Percentiles rank a stretch among this genome's conserved stretches.
phyloP scores from a whole-genome alignment of 2,888 invertebrate genomes.

The Calliopum simillimum region DNA sequence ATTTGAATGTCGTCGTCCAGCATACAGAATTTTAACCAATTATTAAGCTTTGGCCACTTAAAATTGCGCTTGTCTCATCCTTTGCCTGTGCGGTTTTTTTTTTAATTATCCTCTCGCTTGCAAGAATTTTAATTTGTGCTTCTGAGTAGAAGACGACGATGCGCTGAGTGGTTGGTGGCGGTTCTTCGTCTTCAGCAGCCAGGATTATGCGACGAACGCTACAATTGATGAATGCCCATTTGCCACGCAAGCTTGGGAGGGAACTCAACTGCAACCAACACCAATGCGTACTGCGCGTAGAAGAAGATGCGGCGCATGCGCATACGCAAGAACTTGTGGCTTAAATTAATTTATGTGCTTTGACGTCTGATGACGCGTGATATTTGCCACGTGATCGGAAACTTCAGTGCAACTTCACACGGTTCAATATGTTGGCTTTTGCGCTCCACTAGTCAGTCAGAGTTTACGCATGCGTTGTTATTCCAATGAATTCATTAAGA shows the following conservation, averaged over 20 bases:
- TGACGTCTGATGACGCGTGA: conserved; percentile 45
- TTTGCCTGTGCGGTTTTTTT: conserved; percentile 31
- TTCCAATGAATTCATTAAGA: too few species aligned
- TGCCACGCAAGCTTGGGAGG: conserved; percentile 57
- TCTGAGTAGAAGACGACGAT: background rate
- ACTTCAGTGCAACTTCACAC: conserved; percentile 13
- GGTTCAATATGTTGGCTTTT: background rate
- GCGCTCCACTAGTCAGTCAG: too few species aligned
- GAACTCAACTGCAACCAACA: background rate
- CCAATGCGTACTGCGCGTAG: too few species aligned
- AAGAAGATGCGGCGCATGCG: background rate
- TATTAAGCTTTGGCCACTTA: conserved; percentile 14
- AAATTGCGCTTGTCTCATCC: conserved; percentile 6
- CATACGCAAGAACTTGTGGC: background rate
- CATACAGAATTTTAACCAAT: conserved; percentile 4
- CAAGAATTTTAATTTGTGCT: conserved; percentile 58
- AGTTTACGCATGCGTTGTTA: too few species aligned
- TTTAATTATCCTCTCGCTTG: conserved; percentile 54
- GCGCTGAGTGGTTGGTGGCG: too few species aligned
- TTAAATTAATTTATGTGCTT: conserved; percentile 35
- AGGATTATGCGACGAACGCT: conserved; percentile 49
- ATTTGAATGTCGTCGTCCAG: background rate
- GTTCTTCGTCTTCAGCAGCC: conserved; percentile 59
- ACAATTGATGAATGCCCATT: conserved; percentile 61
- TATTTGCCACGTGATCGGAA: conserved; percentile 47